These are phyloP conservation scores for Oconnorella tubifera DNA, from an alignment of 2,888 invertebrate genomes.

Conservation along the genomic window DNA sequence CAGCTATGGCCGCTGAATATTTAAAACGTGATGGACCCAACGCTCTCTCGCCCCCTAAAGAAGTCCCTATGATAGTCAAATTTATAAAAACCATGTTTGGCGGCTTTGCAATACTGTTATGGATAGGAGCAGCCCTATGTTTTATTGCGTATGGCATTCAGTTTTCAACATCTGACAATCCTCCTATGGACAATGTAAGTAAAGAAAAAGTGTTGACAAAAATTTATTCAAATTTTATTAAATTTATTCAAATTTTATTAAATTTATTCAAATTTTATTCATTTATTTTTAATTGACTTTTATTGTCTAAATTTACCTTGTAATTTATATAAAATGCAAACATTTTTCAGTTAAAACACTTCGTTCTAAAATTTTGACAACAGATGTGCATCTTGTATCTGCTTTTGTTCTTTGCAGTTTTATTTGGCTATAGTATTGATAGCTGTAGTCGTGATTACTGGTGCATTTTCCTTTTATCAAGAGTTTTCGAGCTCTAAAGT, in stretches of 20 bases:
- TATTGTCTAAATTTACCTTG: no score
- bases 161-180: constrained; percentile 81
- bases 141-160: constrained; percentile 78
- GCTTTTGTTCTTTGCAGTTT: no score
- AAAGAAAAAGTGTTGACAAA: no score
- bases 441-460: constrained; percentile 16
- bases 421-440: constrained; percentile 20
- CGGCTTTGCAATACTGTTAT: constrained; percentile 50
- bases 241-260: no score
- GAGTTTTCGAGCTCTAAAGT: constrained; percentile 18
- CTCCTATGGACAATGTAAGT: constrained; percentile 86
- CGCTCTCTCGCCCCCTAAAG: constrained; percentile 49
- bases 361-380: no score
- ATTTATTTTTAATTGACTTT: no score
- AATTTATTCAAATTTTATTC: no score
- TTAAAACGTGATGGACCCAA: constrained; percentile 52
- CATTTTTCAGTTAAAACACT: no score
- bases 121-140: constrained; percentile 66
- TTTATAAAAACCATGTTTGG: constrained; percentile 52
- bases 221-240: no score
- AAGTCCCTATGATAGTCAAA: constrained; percentile 53
- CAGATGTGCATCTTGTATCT: no score
- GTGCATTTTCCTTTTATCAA: constrained; percentile 18
- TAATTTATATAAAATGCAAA: no score
- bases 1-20: constrained; percentile 41